Conservation (phyloP, 2,888 invertebrate species). For the Oeneis ivallda region DNA sequence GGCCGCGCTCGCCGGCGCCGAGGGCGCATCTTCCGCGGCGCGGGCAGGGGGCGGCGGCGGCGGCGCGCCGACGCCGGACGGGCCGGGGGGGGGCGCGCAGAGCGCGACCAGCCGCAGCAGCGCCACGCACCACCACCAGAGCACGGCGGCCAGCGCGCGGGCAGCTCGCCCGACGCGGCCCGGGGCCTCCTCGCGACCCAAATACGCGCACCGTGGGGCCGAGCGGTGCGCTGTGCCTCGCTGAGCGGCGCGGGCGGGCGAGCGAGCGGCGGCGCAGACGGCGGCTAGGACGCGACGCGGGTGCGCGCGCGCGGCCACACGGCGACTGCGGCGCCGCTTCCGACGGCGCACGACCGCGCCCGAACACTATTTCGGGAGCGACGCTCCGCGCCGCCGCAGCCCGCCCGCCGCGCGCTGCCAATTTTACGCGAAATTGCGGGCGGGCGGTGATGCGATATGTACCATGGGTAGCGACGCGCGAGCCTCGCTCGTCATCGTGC, state of each 20-base stretch:
- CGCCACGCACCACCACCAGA: constrained; percentile 81
- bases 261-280: constrained; percentile 60
- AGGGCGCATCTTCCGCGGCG: constrained; percentile 74
- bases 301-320: constrained; percentile 80
- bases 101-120: constrained; percentile 80
- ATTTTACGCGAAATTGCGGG: constrained; percentile 82
- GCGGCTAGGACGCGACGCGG: constrained; percentile 74
- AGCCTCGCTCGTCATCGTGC: constrained; percentile 50
- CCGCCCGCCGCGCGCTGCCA: constrained; percentile 79
- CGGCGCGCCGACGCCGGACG: constrained; percentile 58
- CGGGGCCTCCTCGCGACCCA: constrained; percentile 76
- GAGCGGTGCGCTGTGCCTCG: constrained; percentile 55
- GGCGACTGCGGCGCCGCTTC: constrained; percentile 77
- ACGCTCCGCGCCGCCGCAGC: constrained; percentile 75
- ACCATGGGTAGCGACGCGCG: constrained; percentile 61
- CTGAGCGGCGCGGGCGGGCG: constrained; percentile 64
- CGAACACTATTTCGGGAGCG: constrained; percentile 82
- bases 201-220: constrained; percentile 75
- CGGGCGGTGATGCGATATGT: constrained; percentile 82
- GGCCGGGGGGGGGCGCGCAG: constrained; percentile 76
- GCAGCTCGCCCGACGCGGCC: constrained; percentile 76
- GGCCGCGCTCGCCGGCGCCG: constrained; percentile 62
- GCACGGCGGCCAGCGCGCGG: constrained; percentile 81
- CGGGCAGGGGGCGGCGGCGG: constrained; percentile 67
- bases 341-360: constrained; percentile 76